Conservation (phyloP, 2,888 invertebrate genomes). For the Drosophila kambysellisi region DNA sequence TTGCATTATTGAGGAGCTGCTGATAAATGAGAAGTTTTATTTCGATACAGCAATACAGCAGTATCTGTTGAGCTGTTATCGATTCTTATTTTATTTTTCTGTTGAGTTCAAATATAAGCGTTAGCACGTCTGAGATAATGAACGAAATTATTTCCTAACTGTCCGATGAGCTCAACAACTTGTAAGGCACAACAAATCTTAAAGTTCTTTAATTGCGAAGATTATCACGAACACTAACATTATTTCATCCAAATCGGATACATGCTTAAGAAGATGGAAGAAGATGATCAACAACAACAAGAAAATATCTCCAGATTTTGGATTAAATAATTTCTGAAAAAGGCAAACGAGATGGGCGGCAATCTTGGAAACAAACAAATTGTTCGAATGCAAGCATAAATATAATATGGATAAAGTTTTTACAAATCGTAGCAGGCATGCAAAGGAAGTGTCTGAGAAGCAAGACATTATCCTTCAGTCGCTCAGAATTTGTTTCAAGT, state of each 20-base stretch:
- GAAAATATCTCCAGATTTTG: background rate
- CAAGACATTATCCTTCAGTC: slow-evolving; percentile 24
- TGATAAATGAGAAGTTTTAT: too few relatives aligned
- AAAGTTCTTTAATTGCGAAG: slow-evolving; percentile 1
- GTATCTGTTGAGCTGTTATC: too few relatives aligned
- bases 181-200: background rate
- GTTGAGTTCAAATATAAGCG: background rate
- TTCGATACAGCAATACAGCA: background rate
- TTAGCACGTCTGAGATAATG: background rate
- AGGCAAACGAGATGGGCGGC: background rate
- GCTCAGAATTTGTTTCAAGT: slow-evolving; percentile 31
- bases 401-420: background rate
- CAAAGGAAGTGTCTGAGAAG: background rate
- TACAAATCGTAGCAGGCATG: background rate
- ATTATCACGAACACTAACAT: background rate
- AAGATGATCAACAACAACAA: background rate
- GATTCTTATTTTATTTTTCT: background rate
- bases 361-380: slow-evolving; percentile 5
- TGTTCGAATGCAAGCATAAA: background rate
- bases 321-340: slow-evolving; percentile 1
- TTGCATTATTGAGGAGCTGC: background rate
- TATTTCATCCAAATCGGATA: slow-evolving; percentile 6
- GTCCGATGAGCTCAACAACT: background rate
- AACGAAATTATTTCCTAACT: background rate
- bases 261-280: slow-evolving; percentile 15